phyloP scores from a whole-genome alignment of 1,140 invertebrate genomes.

The Trichonephila inaurata region DNA sequence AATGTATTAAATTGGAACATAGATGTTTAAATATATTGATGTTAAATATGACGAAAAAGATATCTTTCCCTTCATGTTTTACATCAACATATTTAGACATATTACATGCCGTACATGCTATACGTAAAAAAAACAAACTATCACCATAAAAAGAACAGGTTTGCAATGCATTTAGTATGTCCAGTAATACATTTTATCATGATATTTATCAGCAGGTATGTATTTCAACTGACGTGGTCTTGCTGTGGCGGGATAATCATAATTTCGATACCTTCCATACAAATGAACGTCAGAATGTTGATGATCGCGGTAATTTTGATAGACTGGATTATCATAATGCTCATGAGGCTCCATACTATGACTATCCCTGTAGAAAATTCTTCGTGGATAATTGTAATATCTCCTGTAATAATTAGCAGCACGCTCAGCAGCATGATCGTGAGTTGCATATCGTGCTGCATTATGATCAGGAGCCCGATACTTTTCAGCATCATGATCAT shows the following conservation, averaged over 20 bases:
- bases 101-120: too few relatives aligned
- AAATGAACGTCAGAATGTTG: slow-evolving; percentile 68
- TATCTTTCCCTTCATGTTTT: too few relatives aligned
- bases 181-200: slow-evolving; percentile 71
- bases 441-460: neutral
- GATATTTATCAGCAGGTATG: slow-evolving; percentile 62
- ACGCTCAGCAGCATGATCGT: neutral
- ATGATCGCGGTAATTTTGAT: slow-evolving; percentile 43
- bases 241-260: slow-evolving; percentile 54
- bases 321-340: slow-evolving; percentile 31
- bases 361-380: slow-evolving; percentile 60
- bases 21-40: too few relatives aligned
- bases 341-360: slow-evolving; percentile 70
- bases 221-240: slow-evolving; percentile 55
- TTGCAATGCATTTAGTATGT: neutral
- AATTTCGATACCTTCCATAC: slow-evolving; percentile 63
- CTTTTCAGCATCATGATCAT: slow-evolving; percentile 69
- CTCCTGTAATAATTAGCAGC: neutral
- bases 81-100: too few relatives aligned
- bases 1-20: too few relatives aligned
- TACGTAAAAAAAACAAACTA: neutral
- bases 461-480: slow-evolving; percentile 42
- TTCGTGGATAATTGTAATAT: slow-evolving; percentile 23
- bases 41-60: too few relatives aligned
- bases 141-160: neutral